These are phyloP conservation scores for Ceraclea dissimilis DNA, from an alignment of 2,888 invertebrate genomes.

Conservation along the genomic window DNA sequence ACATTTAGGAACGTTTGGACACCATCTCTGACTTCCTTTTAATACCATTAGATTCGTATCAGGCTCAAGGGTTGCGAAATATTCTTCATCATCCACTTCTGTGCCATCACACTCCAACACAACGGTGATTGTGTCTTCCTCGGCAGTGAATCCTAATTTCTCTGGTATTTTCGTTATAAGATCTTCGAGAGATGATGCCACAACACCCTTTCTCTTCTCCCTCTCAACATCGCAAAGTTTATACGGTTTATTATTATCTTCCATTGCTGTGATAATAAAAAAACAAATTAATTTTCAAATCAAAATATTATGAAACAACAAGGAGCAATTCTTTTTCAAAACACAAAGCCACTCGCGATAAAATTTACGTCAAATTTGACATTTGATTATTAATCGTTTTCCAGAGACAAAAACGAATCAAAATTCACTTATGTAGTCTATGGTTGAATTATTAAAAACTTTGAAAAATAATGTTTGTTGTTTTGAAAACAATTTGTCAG, in stretches of 20 bases:
- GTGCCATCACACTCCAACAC: constrained; percentile 90
- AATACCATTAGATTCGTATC: constrained; percentile 82
- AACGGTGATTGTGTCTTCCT: constrained; percentile 59
- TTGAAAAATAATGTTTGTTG: not conserved
- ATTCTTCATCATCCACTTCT: constrained; percentile 92
- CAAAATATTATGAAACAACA: not conserved
- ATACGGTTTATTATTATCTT: constrained; percentile 60
- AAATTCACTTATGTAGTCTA: constrained; percentile 19
- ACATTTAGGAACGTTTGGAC: constrained; percentile 54
- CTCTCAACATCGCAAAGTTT: constrained; percentile 74
- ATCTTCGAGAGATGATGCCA: constrained; percentile 71
- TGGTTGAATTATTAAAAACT: constrained; percentile 8
- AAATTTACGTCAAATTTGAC: constrained; percentile 15
- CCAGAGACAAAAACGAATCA: constrained; percentile 15
- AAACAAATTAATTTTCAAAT: constrained; percentile 8
- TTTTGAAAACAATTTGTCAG: not conserved
- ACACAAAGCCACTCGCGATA: not conserved
- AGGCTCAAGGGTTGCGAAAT: constrained; percentile 82
- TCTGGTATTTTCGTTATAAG: constrained; percentile 67
- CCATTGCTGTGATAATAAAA: constrained; percentile 38
- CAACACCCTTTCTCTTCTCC: constrained; percentile 75
- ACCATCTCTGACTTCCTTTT: constrained; percentile 70
- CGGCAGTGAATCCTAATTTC: constrained; percentile 58
- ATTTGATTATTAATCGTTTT: not conserved
- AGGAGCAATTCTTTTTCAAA: not conserved